Evolutionary conservation across 2,797 vertebrate genomes (phyloP).

Genomic region (Macroramphosus scolopax): DNA sequence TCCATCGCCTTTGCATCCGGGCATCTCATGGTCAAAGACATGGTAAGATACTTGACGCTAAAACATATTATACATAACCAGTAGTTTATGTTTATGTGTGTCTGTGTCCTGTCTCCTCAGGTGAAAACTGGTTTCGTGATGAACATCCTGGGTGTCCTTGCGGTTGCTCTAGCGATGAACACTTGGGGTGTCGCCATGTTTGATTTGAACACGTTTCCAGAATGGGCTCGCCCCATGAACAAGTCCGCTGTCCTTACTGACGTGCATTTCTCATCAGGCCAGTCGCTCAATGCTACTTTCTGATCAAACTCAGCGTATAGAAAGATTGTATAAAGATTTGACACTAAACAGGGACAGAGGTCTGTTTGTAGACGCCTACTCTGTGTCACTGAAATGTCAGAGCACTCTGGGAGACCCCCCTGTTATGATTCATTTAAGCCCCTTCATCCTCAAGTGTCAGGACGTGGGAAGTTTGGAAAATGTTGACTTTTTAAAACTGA

Average conservation of each 20-base stretch:
- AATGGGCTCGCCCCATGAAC: constrained; percentile 85
- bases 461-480: too few species aligned
- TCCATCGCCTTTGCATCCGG: constrained; percentile 96
- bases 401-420: constrained; percentile 17
- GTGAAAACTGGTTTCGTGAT: constrained; percentile 92
- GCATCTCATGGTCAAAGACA: constrained; percentile 95
- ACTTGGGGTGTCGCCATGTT: constrained; percentile 94
- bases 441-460: too few species aligned
- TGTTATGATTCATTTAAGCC: constrained; percentile 12
- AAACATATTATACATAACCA: too few species aligned
- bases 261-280: constrained; percentile 64
- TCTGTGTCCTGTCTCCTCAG: constrained; percentile 70
- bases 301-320: constrained; percentile 31
- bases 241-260: constrained; percentile 51
- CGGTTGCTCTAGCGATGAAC: constrained; percentile 91
- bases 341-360: constrained; percentile 29
- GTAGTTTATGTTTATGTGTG: too few species aligned
- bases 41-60: constrained; percentile 77
- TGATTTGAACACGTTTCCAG: constrained; percentile 83
- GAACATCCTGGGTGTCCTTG: constrained; percentile 91
- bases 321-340: constrained; percentile 19
- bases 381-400: constrained; percentile 8
- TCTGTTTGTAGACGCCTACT: constrained; percentile 6
- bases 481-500: too few species aligned
- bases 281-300: constrained; percentile 67